phyloP scores from a whole-genome alignment of 2,113 vertebrate genomes.

The Solea solea region DNA sequence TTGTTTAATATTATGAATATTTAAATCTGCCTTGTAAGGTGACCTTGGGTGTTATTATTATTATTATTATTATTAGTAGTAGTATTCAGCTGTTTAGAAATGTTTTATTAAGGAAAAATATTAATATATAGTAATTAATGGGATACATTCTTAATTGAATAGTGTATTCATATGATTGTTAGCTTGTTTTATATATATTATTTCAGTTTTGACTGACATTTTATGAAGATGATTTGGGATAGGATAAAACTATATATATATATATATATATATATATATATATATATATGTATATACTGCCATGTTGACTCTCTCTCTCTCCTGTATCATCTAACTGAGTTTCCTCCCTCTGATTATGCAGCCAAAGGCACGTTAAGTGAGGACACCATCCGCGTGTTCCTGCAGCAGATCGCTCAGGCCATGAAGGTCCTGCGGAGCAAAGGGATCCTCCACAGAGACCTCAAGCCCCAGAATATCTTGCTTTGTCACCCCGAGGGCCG shows the following conservation, averaged over 20 bases:
- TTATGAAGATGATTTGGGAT: not conserved
- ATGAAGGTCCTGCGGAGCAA: conserved; percentile 93
- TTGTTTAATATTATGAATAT: too few relatives aligned
- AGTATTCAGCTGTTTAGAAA: too few relatives aligned
- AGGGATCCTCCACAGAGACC: conserved; percentile 94
- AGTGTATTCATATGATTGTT: too few relatives aligned
- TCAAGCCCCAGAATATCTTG: conserved; percentile 97
- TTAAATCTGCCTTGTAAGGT: too few relatives aligned
- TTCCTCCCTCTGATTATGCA: conserved; percentile 53
- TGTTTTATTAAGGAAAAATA: not conserved
- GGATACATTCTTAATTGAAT: not conserved
- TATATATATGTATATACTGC: not conserved
- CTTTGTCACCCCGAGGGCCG: conserved; percentile 87
- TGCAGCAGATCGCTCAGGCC: conserved; percentile 94
- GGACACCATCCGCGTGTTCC: conserved; percentile 94
- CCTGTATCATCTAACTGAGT: not conserved
- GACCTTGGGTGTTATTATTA: too few relatives aligned
- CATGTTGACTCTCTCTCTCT: not conserved
- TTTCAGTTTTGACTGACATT: too few relatives aligned
- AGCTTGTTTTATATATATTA: not conserved
- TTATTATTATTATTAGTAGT: too few relatives aligned
- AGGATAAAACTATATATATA: not conserved
- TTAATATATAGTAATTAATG: not conserved
- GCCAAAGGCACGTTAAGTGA: conserved; percentile 94
- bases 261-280: too few relatives aligned